Percentiles rank a stretch among this genome's conserved stretches.
Conservation (phyloP, 2,888 invertebrate genomes). For the Sabatieria punctata region DNA sequence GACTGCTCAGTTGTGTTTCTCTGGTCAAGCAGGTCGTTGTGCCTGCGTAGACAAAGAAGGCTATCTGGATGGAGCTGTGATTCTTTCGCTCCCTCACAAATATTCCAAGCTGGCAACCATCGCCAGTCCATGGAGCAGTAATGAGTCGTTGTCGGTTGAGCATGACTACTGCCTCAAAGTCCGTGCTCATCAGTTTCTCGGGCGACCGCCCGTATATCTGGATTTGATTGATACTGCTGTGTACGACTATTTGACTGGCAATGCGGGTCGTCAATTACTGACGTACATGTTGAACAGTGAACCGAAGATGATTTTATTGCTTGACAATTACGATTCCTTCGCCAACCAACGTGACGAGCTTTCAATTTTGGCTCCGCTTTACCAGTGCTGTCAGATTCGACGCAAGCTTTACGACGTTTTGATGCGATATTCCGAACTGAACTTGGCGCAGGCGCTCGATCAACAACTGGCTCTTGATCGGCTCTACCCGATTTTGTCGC, state of each 20-base stretch:
- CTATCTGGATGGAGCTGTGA: conserved; percentile 59
- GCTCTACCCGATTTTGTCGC: conserved; percentile 6
- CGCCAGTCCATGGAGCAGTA: conserved; percentile 80
- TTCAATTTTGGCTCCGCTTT: conserved; percentile 76
- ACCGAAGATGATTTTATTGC: conserved; percentile 55
- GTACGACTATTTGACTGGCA: conserved; percentile 83
- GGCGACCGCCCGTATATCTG: conserved; percentile 39
- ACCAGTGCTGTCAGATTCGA: conserved; percentile 57
- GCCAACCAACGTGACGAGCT: conserved; percentile 56
- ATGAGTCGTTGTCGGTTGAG: conserved; percentile 67
- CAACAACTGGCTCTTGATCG: conserved; percentile 2
- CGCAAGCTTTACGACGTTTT: conserved; percentile 1
- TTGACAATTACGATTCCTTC: conserved; percentile 67
- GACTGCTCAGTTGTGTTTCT: too few species aligned
- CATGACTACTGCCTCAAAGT: conserved; percentile 50
- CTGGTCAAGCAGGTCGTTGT: too few species aligned
- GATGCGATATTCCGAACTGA: not conserved
- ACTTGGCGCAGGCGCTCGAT: conserved; percentile 1
- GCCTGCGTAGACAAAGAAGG: conserved; percentile 51
- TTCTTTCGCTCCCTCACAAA: conserved; percentile 54
- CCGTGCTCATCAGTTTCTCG: conserved; percentile 10
- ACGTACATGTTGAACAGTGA: too few species aligned
- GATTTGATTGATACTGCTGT: conserved; percentile 72
- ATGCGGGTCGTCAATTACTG: conserved; percentile 50
- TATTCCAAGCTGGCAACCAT: conserved; percentile 45